Evolutionary conservation across 1,140 invertebrate species (phyloP).

Genomic region (Nylanderia fulva): DNA sequence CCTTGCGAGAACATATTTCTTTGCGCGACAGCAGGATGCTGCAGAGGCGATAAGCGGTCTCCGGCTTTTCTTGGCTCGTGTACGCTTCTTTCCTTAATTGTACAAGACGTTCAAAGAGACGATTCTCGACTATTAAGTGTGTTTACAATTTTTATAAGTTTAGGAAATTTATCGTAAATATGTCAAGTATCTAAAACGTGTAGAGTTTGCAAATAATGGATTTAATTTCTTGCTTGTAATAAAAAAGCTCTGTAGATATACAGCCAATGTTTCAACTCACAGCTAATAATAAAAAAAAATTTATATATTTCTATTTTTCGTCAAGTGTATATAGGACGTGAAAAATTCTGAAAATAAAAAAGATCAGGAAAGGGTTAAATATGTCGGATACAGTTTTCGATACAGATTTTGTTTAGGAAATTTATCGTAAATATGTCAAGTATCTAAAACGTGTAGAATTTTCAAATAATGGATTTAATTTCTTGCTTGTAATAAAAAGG

Average conservation of each 20-base stretch:
- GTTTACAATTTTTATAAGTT: not conserved
- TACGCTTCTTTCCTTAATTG: slow-evolving; percentile 13
- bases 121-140: slow-evolving; percentile 26
- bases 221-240: not conserved
- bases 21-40: slow-evolving; percentile 31
- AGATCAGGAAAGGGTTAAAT: slow-evolving; percentile 14
- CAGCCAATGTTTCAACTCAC: not conserved
- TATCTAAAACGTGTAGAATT: not conserved
- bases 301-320: not conserved
- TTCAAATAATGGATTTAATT: not conserved
- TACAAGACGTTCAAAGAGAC: not conserved
- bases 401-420: not conserved
- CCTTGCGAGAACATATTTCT: slow-evolving; percentile 46
- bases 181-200: not conserved
- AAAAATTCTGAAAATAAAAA: not conserved
- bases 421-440: not conserved
- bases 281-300: not conserved
- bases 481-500: not conserved
- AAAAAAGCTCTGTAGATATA: not conserved
- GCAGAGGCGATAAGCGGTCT: slow-evolving; percentile 39
- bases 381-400: slow-evolving; percentile 28
- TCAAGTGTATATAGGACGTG: not conserved
- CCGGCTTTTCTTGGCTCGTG: slow-evolving; percentile 23
- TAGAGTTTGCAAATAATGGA: not conserved
- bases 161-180: not conserved